A percentile compares a stretch with the other conserved stretches of the same genome.
phyloP scores from a whole-genome alignment of 2,888 invertebrate genomes.

The Volucella inflata region DNA sequence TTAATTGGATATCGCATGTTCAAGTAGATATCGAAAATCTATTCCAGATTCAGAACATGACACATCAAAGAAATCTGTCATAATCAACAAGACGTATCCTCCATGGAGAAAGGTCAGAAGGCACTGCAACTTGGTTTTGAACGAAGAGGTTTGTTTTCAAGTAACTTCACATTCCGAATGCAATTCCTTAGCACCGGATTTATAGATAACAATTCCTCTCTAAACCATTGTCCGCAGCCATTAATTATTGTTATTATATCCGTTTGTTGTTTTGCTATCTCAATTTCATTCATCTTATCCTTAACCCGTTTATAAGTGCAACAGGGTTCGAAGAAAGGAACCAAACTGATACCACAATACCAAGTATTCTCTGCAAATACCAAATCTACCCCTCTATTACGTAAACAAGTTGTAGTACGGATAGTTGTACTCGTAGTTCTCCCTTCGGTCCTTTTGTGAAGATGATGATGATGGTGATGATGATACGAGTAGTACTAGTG shows the following conservation, averaged over 20 bases:
- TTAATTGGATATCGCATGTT: slow-evolving; percentile 70
- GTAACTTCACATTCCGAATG: background rate
- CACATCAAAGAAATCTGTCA: slow-evolving; percentile 61
- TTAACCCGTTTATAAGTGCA: slow-evolving; percentile 60
- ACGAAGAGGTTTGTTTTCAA: background rate
- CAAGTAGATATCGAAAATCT: slow-evolving; percentile 44
- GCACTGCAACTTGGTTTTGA: too few relatives aligned
- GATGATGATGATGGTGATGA: background rate
- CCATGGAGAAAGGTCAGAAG: background rate
- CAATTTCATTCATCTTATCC: slow-evolving; percentile 65
- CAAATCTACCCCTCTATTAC: slow-evolving; percentile 10
- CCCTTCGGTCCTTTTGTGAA: slow-evolving; percentile 34
- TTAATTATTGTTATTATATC: slow-evolving; percentile 75
- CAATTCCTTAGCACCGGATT: slow-evolving; percentile 40
- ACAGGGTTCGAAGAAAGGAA: slow-evolving; percentile 53
- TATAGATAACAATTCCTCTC: slow-evolving; percentile 38
- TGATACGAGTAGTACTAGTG: too few relatives aligned
- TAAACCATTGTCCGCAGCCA: slow-evolving; percentile 69
- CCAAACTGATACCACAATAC: slow-evolving; percentile 18
- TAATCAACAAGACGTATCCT: slow-evolving; percentile 39
- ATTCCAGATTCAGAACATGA: slow-evolving; percentile 43
- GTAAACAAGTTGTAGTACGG: slow-evolving; percentile 54
- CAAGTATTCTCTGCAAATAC: background rate
- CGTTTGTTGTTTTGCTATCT: slow-evolving; percentile 66
- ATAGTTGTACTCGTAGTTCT: slow-evolving; percentile 41